Conservation (phyloP, 2,797 vertebrate genomes). For the Microtus californicus region DNA sequence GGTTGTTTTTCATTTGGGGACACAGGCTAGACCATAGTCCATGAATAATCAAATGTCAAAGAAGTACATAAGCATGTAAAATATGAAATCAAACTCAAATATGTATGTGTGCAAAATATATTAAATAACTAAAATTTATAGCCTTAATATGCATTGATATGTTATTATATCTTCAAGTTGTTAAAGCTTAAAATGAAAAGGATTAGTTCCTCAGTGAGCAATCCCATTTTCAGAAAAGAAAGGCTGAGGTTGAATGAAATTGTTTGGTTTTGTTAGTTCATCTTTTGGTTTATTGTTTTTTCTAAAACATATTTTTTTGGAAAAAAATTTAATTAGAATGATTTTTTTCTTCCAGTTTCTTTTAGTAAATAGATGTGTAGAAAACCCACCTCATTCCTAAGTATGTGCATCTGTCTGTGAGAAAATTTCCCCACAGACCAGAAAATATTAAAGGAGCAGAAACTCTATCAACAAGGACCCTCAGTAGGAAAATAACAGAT, state of each 20-base stretch:
- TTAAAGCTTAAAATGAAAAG: not conserved
- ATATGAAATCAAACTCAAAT: not conserved
- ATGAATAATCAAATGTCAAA: not conserved
- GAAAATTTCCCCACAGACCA: not conserved
- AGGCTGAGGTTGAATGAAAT: not conserved
- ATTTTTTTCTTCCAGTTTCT: not conserved
- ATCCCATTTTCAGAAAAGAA: not conserved
- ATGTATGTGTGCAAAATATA: not conserved
- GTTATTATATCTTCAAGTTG: not conserved
- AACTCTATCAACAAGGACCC: not conserved
- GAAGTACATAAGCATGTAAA: not conserved
- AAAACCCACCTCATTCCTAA: not conserved
- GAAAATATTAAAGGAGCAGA: not conserved
- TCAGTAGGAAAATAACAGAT: not conserved
- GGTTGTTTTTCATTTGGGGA: not conserved
- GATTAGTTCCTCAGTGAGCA: fast-evolving
- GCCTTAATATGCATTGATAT: not conserved
- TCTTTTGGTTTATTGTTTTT: not conserved
- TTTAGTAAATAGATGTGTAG: not conserved
- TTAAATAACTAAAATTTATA: not conserved
- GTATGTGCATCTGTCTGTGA: not conserved
- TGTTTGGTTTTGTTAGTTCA: not conserved
- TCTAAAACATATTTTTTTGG: not conserved
- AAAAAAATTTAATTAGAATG: not conserved
- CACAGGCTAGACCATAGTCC: not conserved